Evolutionary conservation across 2,113 vertebrate genomes (phyloP).

Genomic region (Daboia siamensis): DNA sequence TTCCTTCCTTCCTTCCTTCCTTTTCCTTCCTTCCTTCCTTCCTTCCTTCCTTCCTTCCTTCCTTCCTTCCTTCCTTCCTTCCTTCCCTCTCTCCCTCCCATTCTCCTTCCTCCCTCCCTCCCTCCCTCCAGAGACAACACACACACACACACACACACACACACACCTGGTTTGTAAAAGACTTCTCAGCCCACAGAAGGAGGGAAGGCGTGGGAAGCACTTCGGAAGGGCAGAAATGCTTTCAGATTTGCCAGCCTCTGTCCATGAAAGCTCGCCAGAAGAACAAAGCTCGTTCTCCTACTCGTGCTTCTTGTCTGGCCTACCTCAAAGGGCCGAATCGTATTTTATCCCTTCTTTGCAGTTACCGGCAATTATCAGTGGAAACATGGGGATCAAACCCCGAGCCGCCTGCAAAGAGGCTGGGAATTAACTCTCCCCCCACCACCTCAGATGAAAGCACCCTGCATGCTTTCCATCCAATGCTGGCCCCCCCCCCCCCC

Average conservation of each 20-base stretch:
- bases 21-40: too few species aligned
- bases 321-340: neutral
- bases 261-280: neutral
- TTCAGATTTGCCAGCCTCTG: neutral
- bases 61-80: neutral
- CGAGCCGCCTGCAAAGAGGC: neutral
- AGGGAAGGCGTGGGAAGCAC: neutral
- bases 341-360: neutral
- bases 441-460: neutral
- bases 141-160: too few species aligned
- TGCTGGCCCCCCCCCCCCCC: rapidly evolving
- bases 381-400: neutral
- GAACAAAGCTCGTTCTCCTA: too few species aligned
- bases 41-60: too few species aligned
- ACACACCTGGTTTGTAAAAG: neutral
- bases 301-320: neutral
- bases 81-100: too few species aligned
- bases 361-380: neutral
- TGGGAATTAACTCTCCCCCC: neutral
- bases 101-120: too few species aligned
- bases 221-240: neutral
- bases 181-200: neutral
- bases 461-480: neutral
- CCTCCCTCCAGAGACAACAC: too few species aligned
- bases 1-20: neutral